phyloP scores from a whole-genome alignment of 2,113 vertebrate species.

The Cyrtonyx montezumae region DNA sequence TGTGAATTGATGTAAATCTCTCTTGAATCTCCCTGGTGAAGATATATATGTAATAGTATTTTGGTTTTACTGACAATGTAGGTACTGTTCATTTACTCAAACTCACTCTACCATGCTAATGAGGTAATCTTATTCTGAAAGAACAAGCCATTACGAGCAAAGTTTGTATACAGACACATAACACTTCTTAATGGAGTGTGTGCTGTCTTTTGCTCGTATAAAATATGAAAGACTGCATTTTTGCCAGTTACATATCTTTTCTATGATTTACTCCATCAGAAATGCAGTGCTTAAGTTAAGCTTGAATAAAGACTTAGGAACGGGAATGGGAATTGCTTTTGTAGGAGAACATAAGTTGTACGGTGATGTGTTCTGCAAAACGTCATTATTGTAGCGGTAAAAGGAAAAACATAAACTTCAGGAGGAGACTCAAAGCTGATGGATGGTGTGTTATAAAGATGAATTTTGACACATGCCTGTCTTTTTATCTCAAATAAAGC shows the following conservation, averaged over 20 bases:
- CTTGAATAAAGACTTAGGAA: not conserved
- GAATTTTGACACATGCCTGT: slow-evolving; percentile 71
- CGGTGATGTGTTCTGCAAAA: slow-evolving; percentile 4
- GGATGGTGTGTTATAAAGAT: slow-evolving; percentile 49
- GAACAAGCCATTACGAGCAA: slow-evolving; percentile 45
- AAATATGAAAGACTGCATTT: not conserved
- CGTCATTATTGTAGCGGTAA: not conserved
- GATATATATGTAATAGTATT: slow-evolving; percentile 15
- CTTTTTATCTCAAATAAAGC: slow-evolving; percentile 67
- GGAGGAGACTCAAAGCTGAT: slow-evolving; percentile 53
- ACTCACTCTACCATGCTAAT: slow-evolving; percentile 47
- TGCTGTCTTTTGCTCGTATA: not conserved
- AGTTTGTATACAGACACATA: slow-evolving; percentile 7
- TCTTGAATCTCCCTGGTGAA: slow-evolving; percentile 32
- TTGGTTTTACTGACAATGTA: slow-evolving; percentile 37
- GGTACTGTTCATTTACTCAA: slow-evolving; percentile 56
- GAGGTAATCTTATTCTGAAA: slow-evolving; percentile 48
- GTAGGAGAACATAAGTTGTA: not conserved
- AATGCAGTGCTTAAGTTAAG: not conserved
- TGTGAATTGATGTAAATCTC: slow-evolving; percentile 51
- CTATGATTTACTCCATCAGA: not conserved
- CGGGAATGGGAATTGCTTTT: not conserved
- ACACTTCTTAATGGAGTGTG: not conserved
- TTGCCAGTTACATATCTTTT: not conserved
- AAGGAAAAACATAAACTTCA: slow-evolving; percentile 17